A percentile compares a stretch with the other conserved stretches of the same genome.
Conservation (phyloP, 2,888 invertebrate species). For the Merodon equestris region DNA sequence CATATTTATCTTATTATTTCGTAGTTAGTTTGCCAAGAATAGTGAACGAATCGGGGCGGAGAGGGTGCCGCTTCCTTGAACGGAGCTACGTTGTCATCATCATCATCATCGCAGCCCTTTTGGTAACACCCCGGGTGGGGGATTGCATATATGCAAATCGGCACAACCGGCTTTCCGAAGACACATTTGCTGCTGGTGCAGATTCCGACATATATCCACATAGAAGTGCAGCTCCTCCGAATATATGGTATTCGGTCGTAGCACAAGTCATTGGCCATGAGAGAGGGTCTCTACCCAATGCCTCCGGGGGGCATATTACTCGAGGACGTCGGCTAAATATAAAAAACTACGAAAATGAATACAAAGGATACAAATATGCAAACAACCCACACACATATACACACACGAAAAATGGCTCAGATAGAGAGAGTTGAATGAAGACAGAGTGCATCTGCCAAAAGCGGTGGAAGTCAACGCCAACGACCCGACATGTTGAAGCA, state of each 20-base stretch:
- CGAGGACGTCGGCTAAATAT: background rate
- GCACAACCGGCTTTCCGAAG: constrained; percentile 6
- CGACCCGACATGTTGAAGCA: constrained; percentile 55
- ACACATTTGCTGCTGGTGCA: constrained; percentile 18
- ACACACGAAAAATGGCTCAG: background rate
- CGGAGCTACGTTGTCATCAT: constrained; percentile 15
- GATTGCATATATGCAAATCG: constrained; percentile 52
- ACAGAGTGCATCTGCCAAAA: constrained; percentile 14
- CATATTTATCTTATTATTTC: constrained; percentile 68
- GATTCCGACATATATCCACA: constrained; percentile 14
- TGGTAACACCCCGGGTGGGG: constrained; percentile 8
- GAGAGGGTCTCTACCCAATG: constrained; percentile 6
- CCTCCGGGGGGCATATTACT: background rate
- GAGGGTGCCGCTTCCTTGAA: constrained; percentile 11
- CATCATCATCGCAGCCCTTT: background rate
- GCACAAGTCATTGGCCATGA: constrained; percentile 55
- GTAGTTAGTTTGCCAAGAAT: constrained; percentile 65
- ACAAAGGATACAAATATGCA: background rate
- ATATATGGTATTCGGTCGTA: constrained; percentile 18
- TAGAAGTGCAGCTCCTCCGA: background rate
- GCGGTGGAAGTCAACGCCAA: constrained; percentile 53
- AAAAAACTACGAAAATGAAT: constrained; percentile 16
- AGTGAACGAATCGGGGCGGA: constrained; percentile 33
- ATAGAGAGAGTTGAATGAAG: too few relatives aligned
- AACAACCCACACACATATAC: background rate